A percentile compares a stretch with the other conserved stretches of the same genome.
These are phyloP conservation scores for Raphicerus campestris DNA, from an alignment of 2,113 vertebrate species.

Conservation along the genomic window DNA sequence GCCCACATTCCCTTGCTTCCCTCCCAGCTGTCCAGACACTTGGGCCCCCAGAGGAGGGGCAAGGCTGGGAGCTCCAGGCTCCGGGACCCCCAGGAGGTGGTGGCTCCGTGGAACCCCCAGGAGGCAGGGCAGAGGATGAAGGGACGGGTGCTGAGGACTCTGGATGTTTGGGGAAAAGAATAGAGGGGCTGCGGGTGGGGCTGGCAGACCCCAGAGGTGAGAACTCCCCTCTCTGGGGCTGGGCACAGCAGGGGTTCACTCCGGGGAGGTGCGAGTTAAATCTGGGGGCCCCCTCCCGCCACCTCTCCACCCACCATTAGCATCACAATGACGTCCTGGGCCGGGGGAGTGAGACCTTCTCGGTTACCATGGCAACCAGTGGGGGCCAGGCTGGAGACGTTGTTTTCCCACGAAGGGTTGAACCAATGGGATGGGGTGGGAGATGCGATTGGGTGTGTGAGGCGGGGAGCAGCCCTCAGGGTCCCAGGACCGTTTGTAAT, in stretches of 20 bases:
- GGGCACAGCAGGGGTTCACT: background rate
- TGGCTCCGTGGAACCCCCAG: background rate
- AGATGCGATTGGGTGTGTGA: background rate
- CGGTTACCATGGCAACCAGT: constrained; percentile 64
- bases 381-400: constrained; percentile 27
- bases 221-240: background rate
- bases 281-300: background rate
- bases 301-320: constrained; percentile 69
- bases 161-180: background rate
- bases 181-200: background rate
- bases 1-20: constrained; percentile 21
- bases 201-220: rapidly evolving
- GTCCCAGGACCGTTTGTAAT: background rate
- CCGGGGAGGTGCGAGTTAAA: constrained; percentile 48
- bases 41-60: background rate
- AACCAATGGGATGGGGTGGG: constrained; percentile 28
- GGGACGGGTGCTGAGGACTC: background rate
- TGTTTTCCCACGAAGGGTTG: constrained; percentile 54
- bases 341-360: constrained; percentile 57
- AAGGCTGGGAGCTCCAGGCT: background rate
- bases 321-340: constrained; percentile 73
- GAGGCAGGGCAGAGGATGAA: background rate
- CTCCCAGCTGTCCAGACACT: constrained; percentile 27
- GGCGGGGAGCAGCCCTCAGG: background rate
- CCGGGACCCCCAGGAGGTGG: background rate